phyloP scores from a whole-genome alignment of 1,140 invertebrate species.

The Cataglyphis hispanica region DNA sequence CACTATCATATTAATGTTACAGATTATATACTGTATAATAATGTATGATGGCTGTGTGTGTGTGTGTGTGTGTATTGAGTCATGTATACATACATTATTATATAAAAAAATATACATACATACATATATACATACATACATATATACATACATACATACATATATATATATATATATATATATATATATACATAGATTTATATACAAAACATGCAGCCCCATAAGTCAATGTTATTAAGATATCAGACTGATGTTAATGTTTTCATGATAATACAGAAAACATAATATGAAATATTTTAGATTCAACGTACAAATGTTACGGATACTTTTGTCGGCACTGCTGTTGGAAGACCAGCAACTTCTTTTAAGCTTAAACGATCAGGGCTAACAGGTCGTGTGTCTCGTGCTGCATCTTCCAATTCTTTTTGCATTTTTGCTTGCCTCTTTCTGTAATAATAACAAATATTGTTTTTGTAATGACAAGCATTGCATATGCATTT shows the following conservation, averaged over 20 bases:
- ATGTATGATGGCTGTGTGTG: constrained; percentile 12
- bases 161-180: neutral
- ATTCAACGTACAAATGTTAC: constrained; percentile 92
- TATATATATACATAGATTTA: neutral
- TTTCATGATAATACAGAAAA: constrained; percentile 3
- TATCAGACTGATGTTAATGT: constrained; percentile 26
- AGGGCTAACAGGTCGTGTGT: constrained; percentile 87
- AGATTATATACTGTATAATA: neutral
- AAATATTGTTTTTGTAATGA: constrained; percentile 32
- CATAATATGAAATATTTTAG: constrained; percentile 55
- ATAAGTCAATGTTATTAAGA: constrained; percentile 16
- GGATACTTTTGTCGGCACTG: constrained; percentile 90
- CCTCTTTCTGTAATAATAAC: constrained; percentile 90
- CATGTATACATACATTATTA: neutral
- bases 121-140: too few relatives aligned
- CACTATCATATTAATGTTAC: neutral
- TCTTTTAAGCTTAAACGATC: constrained; percentile 85
- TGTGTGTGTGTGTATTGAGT: neutral
- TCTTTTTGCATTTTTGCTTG: constrained; percentile 96
- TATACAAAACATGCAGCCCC: constrained; percentile 36
- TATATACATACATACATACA: too few relatives aligned
- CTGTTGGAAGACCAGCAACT: constrained; percentile 85
- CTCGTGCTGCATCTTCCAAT: constrained; percentile 95
- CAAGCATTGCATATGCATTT: constrained; percentile 1
- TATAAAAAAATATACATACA: neutral